Evolutionary conservation across 2,113 vertebrate genomes (phyloP).

Genomic region (Hassar affinis): DNA sequence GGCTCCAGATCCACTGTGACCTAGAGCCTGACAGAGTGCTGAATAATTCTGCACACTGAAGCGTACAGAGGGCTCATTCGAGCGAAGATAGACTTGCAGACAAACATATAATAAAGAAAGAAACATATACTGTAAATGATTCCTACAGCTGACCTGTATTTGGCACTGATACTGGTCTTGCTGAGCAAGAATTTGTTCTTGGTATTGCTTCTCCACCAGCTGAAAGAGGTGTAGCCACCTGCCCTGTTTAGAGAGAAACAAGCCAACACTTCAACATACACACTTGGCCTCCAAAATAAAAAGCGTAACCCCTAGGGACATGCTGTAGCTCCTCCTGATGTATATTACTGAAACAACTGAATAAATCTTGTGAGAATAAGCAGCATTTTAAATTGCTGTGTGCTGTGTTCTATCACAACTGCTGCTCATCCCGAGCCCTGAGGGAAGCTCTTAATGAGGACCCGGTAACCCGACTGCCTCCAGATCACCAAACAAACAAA

Average conservation of each 20-base stretch:
- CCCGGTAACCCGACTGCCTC: slow-evolving; percentile 21
- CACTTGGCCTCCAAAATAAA: not conserved
- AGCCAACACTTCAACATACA: slow-evolving; percentile 12
- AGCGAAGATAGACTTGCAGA: not conserved
- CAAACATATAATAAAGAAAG: not conserved
- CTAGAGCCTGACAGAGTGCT: not conserved
- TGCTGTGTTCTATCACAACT: slow-evolving; percentile 42
- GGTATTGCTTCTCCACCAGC: slow-evolving; percentile 90
- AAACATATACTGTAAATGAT: not conserved
- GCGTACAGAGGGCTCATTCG: not conserved
- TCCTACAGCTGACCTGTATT: slow-evolving; percentile 78
- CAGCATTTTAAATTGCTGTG: slow-evolving; percentile 29
- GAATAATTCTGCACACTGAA: not conserved
- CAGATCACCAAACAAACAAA: not conserved
- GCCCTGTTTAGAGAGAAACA: slow-evolving; percentile 72
- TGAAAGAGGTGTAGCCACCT: slow-evolving; percentile 89
- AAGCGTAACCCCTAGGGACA: not conserved
- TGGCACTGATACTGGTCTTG: slow-evolving; percentile 92
- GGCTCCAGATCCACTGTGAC: not conserved
- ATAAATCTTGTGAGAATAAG: too few relatives aligned
- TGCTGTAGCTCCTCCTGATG: not conserved
- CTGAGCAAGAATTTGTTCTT: slow-evolving; percentile 88
- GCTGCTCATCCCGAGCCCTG: slow-evolving; percentile 16
- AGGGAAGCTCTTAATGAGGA: slow-evolving; percentile 8
- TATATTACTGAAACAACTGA: too few relatives aligned